Percentiles rank a stretch among this genome's conserved stretches.
These are phyloP conservation scores for Eupithecia pulchellata DNA, from an alignment of 2,888 invertebrate genomes.

Conservation along the genomic window DNA sequence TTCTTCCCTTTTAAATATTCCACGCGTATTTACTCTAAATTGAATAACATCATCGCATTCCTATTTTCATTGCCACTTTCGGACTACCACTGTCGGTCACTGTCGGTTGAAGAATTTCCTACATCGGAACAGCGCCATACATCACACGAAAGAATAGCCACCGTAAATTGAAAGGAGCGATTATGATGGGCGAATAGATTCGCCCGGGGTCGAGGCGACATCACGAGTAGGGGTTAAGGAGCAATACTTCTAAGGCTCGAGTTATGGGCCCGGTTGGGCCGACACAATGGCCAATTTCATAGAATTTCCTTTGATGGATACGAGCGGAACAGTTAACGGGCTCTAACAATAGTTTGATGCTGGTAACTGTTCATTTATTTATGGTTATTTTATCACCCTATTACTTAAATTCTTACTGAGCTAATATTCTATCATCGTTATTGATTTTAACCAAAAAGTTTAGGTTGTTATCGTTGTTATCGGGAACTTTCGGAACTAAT, in stretches of 20 bases:
- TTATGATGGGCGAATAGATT: slow-evolving; percentile 83
- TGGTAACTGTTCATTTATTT: slow-evolving; percentile 41
- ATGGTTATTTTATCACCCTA: slow-evolving; percentile 32
- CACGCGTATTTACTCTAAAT: not conserved
- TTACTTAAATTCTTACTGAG: not conserved
- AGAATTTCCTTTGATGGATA: slow-evolving; percentile 75
- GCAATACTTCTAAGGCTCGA: slow-evolving; percentile 73
- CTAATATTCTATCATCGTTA: not conserved
- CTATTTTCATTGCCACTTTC: not conserved
- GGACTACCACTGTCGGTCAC: no score
- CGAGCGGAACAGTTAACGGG: slow-evolving; percentile 65
- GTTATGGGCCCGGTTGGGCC: slow-evolving; percentile 73
- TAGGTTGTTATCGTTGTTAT: not conserved
- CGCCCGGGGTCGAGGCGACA: slow-evolving; percentile 77
- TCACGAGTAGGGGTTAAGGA: slow-evolving; percentile 81
- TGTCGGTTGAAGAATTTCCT: slow-evolving; percentile 34
- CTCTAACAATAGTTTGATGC: slow-evolving; percentile 55
- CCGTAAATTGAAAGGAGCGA: slow-evolving; percentile 81
- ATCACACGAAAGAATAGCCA: slow-evolving; percentile 72
- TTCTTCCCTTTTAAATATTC: no score
- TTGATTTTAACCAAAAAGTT: not conserved
- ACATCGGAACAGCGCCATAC: slow-evolving; percentile 57
- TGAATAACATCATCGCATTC: slow-evolving; percentile 25
- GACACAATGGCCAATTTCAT: slow-evolving; percentile 82
- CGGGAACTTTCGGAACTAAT: no score